Evolutionary conservation across 2,113 vertebrate genomes (phyloP).

Genomic region (Clupea harengus): DNA sequence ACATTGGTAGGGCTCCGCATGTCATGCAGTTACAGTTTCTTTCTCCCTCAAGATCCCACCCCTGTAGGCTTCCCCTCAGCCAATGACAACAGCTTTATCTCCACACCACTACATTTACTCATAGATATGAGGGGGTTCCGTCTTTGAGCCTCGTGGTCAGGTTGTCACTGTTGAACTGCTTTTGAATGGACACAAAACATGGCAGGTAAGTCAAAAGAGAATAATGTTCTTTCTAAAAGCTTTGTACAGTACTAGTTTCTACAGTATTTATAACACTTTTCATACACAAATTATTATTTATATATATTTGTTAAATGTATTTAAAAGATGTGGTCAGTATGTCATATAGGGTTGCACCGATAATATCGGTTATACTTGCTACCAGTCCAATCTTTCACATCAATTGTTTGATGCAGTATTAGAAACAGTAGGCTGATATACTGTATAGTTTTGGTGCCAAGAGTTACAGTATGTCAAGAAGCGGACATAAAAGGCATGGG

Average conservation of each 20-base stretch:
- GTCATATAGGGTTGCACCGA: no score
- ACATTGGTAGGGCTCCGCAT: neutral
- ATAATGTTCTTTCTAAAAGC: neutral
- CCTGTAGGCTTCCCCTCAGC: neutral
- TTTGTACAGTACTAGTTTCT: neutral
- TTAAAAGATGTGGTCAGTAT: neutral
- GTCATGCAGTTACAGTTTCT: neutral
- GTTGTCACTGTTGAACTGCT: neutral
- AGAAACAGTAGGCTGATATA: no score
- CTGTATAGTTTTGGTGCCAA: no score
- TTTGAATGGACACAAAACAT: neutral
- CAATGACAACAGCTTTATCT: neutral
- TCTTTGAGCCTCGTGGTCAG: no score
- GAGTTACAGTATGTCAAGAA: no score
- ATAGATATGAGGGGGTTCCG: neutral
- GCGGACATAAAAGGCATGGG: no score
- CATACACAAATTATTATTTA: no score
- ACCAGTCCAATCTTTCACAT: neutral
- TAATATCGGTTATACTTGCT: no score
- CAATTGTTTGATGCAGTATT: neutral
- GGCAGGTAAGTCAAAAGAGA: neutral
- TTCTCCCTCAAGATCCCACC: neutral
- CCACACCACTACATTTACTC: neutral
- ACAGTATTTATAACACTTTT: no score
- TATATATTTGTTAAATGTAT: neutral